These are phyloP conservation scores for Pica pica DNA, from an alignment of 2,113 vertebrate genomes.

Conservation along the genomic window DNA sequence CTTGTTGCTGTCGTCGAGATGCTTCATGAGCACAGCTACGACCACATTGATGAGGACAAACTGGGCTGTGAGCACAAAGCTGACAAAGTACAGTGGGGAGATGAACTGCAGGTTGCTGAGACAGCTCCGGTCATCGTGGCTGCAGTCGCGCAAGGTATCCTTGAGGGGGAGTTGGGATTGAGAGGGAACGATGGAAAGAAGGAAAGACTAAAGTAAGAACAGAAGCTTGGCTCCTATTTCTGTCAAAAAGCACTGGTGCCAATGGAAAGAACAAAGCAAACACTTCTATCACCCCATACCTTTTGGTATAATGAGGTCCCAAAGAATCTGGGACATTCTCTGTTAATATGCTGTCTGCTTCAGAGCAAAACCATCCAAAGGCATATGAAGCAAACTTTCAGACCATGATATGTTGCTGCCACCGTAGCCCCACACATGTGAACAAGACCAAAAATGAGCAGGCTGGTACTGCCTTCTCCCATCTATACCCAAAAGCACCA, in stretches of 20 bases:
- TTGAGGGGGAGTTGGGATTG: slow-evolving; percentile 56
- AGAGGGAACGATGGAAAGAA: neutral
- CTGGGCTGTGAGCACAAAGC: slow-evolving; percentile 99
- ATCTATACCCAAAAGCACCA: neutral
- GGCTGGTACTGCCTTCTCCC: neutral
- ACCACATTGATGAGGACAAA: slow-evolving; percentile 99
- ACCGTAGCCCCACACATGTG: neutral
- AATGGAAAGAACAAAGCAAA: neutral
- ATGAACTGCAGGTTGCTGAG: slow-evolving; percentile 91
- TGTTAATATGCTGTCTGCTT: neutral
- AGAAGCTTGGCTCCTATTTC: neutral
- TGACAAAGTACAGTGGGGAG: slow-evolving; percentile 98
- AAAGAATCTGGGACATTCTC: neutral
- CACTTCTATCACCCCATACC: neutral
- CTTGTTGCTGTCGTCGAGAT: slow-evolving; percentile 98
- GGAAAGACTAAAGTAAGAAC: slow-evolving; percentile 38
- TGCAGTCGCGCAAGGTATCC: slow-evolving; percentile 96
- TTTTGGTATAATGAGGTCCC: neutral
- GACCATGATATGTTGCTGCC: neutral
- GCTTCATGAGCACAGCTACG: slow-evolving; percentile 99
- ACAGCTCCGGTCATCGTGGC: slow-evolving; percentile 90
- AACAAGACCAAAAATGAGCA: neutral
- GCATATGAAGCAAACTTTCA: neutral
- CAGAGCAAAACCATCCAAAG: neutral
- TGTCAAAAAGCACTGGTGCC: neutral